Conservation (phyloP, 1,140 invertebrate genomes). For the Penaeus japonicus region DNA sequence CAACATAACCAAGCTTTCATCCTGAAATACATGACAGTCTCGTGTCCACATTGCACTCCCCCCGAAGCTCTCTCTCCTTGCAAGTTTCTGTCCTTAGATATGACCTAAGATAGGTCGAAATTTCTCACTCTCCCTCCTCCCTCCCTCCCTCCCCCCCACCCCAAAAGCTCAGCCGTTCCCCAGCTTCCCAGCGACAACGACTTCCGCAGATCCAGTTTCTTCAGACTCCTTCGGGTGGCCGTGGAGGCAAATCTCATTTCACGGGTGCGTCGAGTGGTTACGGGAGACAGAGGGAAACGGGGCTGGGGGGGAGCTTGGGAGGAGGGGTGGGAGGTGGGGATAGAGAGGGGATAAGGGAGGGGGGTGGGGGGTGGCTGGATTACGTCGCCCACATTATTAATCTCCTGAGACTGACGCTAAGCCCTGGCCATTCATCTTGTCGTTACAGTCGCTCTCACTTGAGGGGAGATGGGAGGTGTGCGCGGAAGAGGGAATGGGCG, state of each 20-base stretch:
- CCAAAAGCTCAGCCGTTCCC: background rate
- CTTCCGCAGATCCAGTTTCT: background rate
- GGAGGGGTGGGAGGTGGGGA: background rate
- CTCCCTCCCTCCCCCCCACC: background rate
- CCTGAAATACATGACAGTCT: too few species aligned
- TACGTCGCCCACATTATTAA: constrained; percentile 16
- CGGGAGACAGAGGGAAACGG: background rate
- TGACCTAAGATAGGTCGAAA: too few species aligned
- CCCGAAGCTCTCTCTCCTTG: too few species aligned
- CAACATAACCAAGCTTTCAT: too few species aligned
- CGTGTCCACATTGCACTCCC: too few species aligned
- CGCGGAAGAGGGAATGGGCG: too few species aligned
- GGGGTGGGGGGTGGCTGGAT: background rate
- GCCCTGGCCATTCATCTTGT: constrained; percentile 16
- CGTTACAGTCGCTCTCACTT: background rate
- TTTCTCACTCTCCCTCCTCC: background rate
- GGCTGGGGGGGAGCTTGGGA: background rate
- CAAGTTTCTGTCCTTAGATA: too few species aligned
- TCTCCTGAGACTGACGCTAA: constrained; percentile 36
- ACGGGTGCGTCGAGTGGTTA: constrained; percentile 4
- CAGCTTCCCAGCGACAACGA: background rate
- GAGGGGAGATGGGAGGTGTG: too few species aligned
- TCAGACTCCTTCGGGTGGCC: background rate
- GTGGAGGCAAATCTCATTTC: constrained; percentile 37
- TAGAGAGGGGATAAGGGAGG: background rate